Percentiles rank a stretch among this genome's conserved stretches.
Conservation (phyloP, 2,113 vertebrate genomes). For the Cheilinus undulatus region DNA sequence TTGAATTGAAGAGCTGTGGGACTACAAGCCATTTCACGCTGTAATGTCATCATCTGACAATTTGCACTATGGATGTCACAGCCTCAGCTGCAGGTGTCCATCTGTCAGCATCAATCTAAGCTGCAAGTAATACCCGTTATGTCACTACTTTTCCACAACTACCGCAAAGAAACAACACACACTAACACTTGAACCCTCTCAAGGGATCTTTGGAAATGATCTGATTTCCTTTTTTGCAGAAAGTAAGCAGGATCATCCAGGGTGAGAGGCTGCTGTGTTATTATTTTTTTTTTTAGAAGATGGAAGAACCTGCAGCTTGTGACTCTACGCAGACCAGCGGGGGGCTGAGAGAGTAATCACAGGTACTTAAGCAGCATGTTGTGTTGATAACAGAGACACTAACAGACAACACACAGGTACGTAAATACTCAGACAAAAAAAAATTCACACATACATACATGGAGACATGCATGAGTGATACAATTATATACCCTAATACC, state of each 20-base stretch:
- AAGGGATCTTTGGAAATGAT: slow-evolving; percentile 20
- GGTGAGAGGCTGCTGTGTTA: slow-evolving; percentile 9
- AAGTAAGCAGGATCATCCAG: slow-evolving; percentile 31
- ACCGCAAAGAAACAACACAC: slow-evolving; percentile 19
- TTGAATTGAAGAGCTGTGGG: slow-evolving; percentile 17
- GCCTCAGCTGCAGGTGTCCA: slow-evolving; percentile 51
- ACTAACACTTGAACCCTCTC: slow-evolving; percentile 38
- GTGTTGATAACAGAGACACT: neutral
- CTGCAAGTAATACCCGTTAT: slow-evolving; percentile 37
- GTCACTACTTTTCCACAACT: slow-evolving; percentile 48
- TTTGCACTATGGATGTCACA: slow-evolving; percentile 22
- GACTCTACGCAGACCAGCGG: neutral
- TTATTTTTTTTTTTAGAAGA: neutral
- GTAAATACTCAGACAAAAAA: no score
- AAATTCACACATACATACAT: no score
- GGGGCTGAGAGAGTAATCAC: slow-evolving; percentile 8
- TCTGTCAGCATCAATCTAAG: slow-evolving; percentile 59
- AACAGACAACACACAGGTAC: slow-evolving; percentile 5
- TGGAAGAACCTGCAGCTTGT: neutral
- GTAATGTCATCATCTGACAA: slow-evolving; percentile 16
- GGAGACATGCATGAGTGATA: no score
- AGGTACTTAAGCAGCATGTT: neutral
- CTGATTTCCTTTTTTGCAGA: slow-evolving; percentile 36
- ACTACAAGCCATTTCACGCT: neutral
- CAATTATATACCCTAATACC: no score